These are phyloP conservation scores for Cyanoderma ruficeps DNA, from an alignment of 2,113 vertebrate species.

Conservation along the genomic window DNA sequence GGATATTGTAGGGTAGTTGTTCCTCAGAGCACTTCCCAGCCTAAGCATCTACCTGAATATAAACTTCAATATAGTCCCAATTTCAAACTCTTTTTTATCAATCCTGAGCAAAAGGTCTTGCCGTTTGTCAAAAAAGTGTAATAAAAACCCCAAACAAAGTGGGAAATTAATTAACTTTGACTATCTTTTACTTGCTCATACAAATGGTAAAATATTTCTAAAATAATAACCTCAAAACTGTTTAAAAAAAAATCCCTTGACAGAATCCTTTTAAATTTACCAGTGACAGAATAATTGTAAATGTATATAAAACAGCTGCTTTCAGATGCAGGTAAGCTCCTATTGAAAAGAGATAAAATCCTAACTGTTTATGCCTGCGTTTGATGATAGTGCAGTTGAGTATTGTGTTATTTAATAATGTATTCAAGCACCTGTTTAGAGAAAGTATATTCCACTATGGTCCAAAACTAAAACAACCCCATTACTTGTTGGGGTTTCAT, in stretches of 20 bases:
- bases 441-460: constrained; percentile 44
- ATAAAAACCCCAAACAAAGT: too few relatives aligned
- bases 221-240: not conserved
- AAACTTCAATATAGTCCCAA: not conserved
- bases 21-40: not conserved
- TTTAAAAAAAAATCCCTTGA: not conserved
- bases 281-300: not conserved
- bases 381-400: constrained; percentile 48
- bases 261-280: not conserved
- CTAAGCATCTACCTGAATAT: not conserved
- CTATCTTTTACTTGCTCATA: not conserved
- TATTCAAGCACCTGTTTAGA: constrained; percentile 64
- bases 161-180: not conserved
- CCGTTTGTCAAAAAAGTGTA: not conserved
- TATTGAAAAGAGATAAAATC: constrained; percentile 38
- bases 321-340: constrained; percentile 41
- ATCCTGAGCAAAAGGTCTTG: not conserved
- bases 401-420: constrained; percentile 66
- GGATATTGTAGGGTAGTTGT: not conserved
- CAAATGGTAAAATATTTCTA: not conserved
- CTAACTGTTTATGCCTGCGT: constrained; percentile 21
- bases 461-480: constrained; percentile 64
- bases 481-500: constrained; percentile 30
- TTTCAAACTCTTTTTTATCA: not conserved
- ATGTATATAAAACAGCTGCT: constrained; percentile 18